Percentiles rank a stretch among this genome's conserved stretches.
Conservation (phyloP, 1,140 invertebrate species). For the Anagrus nilaparvatae region DNA sequence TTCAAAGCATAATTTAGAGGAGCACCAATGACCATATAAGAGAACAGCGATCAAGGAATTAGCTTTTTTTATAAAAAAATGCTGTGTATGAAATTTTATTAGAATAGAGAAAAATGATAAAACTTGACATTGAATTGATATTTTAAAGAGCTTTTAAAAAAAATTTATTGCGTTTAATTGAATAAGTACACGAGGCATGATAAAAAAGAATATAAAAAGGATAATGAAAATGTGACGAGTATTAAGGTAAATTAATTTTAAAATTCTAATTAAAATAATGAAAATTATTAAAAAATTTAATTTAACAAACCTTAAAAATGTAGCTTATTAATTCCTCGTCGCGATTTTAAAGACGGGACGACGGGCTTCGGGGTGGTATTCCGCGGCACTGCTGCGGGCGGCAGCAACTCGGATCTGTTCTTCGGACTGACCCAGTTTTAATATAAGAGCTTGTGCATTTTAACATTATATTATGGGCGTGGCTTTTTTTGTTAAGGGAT, state of each 20-base stretch:
- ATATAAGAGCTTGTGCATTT: conserved; percentile 4
- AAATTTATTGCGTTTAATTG: neutral
- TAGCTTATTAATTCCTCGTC: conserved; percentile 6
- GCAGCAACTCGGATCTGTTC: conserved; percentile 28
- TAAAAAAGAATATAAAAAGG: neutral
- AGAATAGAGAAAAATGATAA: no score
- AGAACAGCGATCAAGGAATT: no score
- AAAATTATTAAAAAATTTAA: conserved; percentile 11
- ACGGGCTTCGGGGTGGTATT: conserved; percentile 37
- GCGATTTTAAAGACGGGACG: conserved; percentile 17
- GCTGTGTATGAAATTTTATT: no score
- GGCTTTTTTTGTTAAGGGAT: conserved; percentile 11
- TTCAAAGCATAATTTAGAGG: no score
- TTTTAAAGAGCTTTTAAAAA: neutral
- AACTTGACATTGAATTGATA: no score
- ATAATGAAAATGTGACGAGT: neutral
- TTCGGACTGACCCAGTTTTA: conserved; percentile 37
- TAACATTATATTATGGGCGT: conserved; percentile 2
- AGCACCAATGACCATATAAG: no score
- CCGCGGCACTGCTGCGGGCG: conserved; percentile 35
- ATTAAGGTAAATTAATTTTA: neutral
- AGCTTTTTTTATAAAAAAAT: neutral
- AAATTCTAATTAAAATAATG: conserved; percentile 11
- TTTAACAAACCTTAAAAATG: conserved; percentile 7
- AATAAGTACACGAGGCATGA: conserved; percentile 14